Conservation (phyloP, 2,113 vertebrate genomes). For the Syrrhaptes paradoxus region DNA sequence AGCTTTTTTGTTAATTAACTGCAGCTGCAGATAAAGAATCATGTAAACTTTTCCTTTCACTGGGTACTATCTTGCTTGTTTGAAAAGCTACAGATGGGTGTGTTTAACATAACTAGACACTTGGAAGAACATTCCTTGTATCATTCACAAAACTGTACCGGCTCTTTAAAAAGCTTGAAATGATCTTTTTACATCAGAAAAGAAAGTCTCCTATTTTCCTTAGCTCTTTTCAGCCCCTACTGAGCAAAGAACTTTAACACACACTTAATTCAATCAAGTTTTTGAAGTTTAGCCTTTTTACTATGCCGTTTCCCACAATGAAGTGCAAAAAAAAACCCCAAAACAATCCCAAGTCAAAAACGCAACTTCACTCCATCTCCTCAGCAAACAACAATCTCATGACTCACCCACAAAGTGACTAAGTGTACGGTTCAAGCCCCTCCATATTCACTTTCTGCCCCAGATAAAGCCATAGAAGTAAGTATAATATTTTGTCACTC, state of each 20-base stretch:
- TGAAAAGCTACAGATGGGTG: neutral
- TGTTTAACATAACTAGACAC: neutral
- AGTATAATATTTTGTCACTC: neutral
- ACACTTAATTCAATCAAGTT: neutral
- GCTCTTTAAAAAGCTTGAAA: neutral
- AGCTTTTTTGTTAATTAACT: constrained; percentile 3
- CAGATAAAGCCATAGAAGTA: neutral
- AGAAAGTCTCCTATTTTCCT: neutral
- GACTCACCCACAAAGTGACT: neutral
- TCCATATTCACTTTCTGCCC: neutral
- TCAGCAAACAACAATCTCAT: neutral
- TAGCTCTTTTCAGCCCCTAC: neutral
- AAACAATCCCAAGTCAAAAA: neutral
- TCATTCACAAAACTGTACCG: neutral
- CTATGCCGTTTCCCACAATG: neutral
- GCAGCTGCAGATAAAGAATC: neutral
- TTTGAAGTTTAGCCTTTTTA: neutral
- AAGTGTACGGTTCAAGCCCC: neutral
- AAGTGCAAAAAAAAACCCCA: neutral
- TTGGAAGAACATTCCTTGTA: neutral
- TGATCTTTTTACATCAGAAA: neutral
- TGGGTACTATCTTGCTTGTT: neutral
- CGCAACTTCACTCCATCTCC: neutral
- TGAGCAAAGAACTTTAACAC: neutral
- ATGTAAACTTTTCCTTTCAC: neutral